Conservation (phyloP, 2,113 vertebrate genomes). For the Myodes glareolus region DNA sequence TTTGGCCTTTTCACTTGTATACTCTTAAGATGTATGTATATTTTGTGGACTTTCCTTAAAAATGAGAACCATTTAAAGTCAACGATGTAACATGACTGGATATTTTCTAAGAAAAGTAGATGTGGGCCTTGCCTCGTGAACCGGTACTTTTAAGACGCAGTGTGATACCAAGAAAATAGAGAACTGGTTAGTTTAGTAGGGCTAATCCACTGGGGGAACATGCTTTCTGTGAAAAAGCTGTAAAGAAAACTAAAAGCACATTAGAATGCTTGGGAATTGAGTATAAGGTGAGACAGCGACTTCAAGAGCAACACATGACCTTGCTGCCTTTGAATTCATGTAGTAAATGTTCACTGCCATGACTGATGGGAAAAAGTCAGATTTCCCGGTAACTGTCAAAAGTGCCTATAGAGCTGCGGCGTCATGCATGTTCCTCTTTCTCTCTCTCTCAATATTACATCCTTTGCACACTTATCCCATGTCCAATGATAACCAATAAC, state of each 20-base stretch:
- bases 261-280: background rate
- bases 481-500: constrained; percentile 68
- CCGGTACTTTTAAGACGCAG: background rate
- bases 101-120: background rate
- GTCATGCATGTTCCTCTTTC: constrained; percentile 33
- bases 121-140: background rate
- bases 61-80: constrained; percentile 2
- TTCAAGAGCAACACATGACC: background rate
- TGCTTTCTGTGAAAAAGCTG: background rate
- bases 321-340: background rate
- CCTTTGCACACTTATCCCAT: constrained; percentile 71
- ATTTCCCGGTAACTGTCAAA: constrained; percentile 62
- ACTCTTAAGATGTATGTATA: background rate
- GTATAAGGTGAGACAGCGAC: background rate
- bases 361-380: constrained; percentile 50
- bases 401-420: constrained; percentile 32
- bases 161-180: background rate
- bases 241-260: background rate
- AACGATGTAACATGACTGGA: background rate
- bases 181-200: background rate
- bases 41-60: background rate
- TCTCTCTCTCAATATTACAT: constrained; percentile 10
- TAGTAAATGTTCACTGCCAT: constrained; percentile 61
- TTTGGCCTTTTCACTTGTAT: background rate
- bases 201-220: background rate